Base-by-base conservation (phyloP, 2,888 invertebrate genomes). In the Leptogaster cylindrica region DNA sequence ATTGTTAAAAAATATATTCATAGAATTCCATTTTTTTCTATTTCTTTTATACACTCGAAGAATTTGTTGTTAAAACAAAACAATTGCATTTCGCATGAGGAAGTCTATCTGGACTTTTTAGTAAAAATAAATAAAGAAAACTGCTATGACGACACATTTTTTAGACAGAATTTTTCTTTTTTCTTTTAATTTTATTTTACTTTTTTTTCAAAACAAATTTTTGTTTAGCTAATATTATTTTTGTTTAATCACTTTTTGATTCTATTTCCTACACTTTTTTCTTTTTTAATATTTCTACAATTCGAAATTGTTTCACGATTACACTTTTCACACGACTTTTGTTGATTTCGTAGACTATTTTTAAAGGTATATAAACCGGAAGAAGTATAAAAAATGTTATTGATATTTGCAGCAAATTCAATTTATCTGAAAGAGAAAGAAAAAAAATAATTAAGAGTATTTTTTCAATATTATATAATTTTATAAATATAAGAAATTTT, bases 91-190 rank as follows among this genome's bases (percentile, higher is more conserved):
- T 44, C 16, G 44, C 28, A 18, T 18, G 16, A 27, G 14, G 20
- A 33, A 65, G 46, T 44, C 61, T 64, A 27, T 69, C 64, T 2
- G 66, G 66, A 69, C 63, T 69, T 66, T 66, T 66, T 25, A 69
- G 36, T 27, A 69, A 52, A 51, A 69, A 69, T 55, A 69, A 66
- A 66, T 69, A 69, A 52, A 63, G 28, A 48, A 66, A 69, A 27
- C 66, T 66, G 46, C 66, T 69, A 44, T 66, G 69, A 55, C 66
- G 51, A 63, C 63, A 69, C 69, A 69, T 69, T 66, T n/a, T 55
- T 55, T 50, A 50, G 25, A 16, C 25, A n/a, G n/a, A n/a, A n/a
- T n/a, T n/a, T n/a, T n/a, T n/a, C n/a, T n/a, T n/a, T n/a, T n/a
- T n/a, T n/a, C n/a, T n/a, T n/a, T n/a, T n/a, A n/a, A n/a, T n/a